Evolutionary conservation across 2,797 vertebrate genomes (phyloP), one percentile per base, ranked within the genome.

Genomic region (Parauchenoglanis punctatus): DNA sequence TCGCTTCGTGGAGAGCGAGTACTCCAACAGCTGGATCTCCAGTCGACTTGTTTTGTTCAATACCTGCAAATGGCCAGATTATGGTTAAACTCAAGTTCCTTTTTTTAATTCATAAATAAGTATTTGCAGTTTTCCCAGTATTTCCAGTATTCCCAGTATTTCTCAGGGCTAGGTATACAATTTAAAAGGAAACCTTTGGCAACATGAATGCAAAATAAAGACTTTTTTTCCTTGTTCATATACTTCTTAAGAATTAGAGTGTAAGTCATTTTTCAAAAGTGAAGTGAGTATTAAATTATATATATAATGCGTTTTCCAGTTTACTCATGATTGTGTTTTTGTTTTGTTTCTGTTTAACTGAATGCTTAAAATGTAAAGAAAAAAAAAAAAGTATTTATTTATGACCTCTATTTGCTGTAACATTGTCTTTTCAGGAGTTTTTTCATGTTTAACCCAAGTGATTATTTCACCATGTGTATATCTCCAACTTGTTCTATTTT

Each of bases 31-130:
- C 92, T 97, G 96, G 87, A 97, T 96, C 94, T 97, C 96, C 87
- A 97, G 91, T 85, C 96, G 95, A 75, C 96, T 96, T 20, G 96
- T 97, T 90, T 97, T 96, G 90, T 97, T 97, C 89, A 97, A 90
- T 84, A 97, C 95, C 97, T 97, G 88, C 12, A 87, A 80, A 91
- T 87, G 56, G 56, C 17, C 65, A 68, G 11, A 85, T 84, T 80
- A 20, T 67, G 17, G 63, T 83, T 61, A 68, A 52, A 54, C 11
- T 0, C n/a, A 23, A 52, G 3, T 28, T 49, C 23, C 8, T 56
- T 44, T 61, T 20, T n/a, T 80, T 7, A 59, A 18, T 52, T 20
- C 46, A 67, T 31, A 20, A 11, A 78, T 81, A 63, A 28, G 58
- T 4, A 10, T 58, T 40, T 40, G 35, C 1, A 40, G 35, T 40